Evolutionary conservation across 2,888 invertebrate species (phyloP), one percentile per base, ranked within the genome.

Genomic region (Nomada hirtipes): DNA sequence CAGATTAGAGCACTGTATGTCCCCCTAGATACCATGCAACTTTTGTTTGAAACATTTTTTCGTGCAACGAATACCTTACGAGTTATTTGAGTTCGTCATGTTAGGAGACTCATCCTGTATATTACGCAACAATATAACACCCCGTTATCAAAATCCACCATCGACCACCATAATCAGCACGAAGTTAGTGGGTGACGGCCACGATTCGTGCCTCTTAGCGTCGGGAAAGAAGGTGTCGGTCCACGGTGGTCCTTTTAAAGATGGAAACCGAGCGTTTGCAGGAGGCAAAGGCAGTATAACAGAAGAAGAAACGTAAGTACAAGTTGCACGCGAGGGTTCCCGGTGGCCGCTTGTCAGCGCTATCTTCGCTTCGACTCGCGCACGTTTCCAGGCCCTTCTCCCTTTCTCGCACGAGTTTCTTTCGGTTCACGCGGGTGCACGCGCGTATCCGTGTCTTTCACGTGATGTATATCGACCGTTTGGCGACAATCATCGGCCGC

Each of bases 401-500:
- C 42, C 79, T 76, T 63, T 57, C 61, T 55, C 78, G 47, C 53
- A 73, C 69, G 65, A 70, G 69, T 64, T 72, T 79, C 82, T 78
- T 76, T 78, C 63, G 55, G 57, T 67, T 53, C 53, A 13, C 67
- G 64, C 26, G 44, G 44, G 59, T 63, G 76, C 80, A 79, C 72
- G 60, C 61, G 79, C 76, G 79, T 82, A 82, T 86, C 83, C 84
- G 67, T 82, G 86, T 89, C 76, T 73, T 80, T 84, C 73, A 82
- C 82, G 88, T 89, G 92, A 92, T 92, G 89, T 89, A 87, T 92
- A 93, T 92, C 92, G 90, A 90, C 76, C 81, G 85, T 76, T 89
- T 89, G 89, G 90, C 92, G 91, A 92, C 92, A 91, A 91, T 92
- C 91, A 91, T 92, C 91, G 90, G 90, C 74, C 78, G 73, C 23